Base-by-base conservation (phyloP, 92 coral and sea anemone species). In the Chrysogorgia sp. region DNA sequence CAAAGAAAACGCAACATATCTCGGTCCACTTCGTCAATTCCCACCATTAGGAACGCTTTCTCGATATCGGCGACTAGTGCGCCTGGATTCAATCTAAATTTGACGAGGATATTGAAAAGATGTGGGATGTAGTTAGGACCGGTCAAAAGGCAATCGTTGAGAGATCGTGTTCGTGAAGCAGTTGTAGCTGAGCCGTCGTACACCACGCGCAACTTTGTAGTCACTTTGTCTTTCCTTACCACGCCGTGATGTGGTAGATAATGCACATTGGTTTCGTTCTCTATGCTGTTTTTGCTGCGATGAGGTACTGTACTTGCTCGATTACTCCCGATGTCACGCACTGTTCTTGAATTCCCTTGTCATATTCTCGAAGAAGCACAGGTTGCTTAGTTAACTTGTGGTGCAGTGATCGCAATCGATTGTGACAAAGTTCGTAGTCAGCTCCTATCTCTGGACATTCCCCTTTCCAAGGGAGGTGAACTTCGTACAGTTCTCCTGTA, bases 401-500 rank as follows among this genome's bases (percentile, higher is more conserved):
- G 63, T 83, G 86, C 20, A 86, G 60, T 6, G 84, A 76, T 40
- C 82, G 34, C 31, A 86, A 32, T 0, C 86, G 90, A 13, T 81
- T 83, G 41, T 63, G 71, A 31, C 93, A 86, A 24, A 86, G 76
- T 0, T 85, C 62, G 20, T 79, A 86, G 24, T 72, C 83, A 26
- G 65, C 79, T 25, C 72, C 79, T 21, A 81, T 58, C 68, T 17
- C 28, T 1, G 28, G 58, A 19, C 58, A 41, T 19, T 49, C 72
- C 29, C 63, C 47, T 23, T 43, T 62, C 90, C 90, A 89, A 26
- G 90, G 92, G 43, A 89, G 60, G 34, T 75, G 53, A 34, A 86
- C 92, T 52, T 84, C 84, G 63, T 88, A 85, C 25, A 57, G 85
- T 41, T 79, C 83, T 61, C 84, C 90, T 35, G 83, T 85, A 81